Conservation (phyloP, 2,888 invertebrate genomes). For the Chalcosyrphus nemorum region DNA sequence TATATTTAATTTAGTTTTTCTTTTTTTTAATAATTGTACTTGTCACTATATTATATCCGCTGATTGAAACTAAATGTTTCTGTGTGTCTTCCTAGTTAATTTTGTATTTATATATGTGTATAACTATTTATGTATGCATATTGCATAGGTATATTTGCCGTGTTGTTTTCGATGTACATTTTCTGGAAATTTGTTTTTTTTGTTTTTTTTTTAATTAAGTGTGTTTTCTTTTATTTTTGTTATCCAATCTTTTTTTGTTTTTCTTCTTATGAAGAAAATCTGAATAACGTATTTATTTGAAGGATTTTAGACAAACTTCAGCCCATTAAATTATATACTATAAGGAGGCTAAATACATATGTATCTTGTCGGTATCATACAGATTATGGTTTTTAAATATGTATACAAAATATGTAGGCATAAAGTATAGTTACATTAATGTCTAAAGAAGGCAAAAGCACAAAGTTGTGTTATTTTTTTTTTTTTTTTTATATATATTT, state of each 20-base stretch:
- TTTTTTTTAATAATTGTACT: background rate
- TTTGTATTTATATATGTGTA: background rate
- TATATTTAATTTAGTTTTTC: background rate
- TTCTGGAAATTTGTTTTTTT: background rate
- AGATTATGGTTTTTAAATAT: too few relatives aligned
- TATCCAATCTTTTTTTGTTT: too few relatives aligned
- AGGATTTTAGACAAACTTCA: background rate
- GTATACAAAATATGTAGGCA: too few relatives aligned
- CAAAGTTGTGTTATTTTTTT: too few relatives aligned
- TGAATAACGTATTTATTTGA: background rate
- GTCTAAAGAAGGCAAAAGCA: too few relatives aligned
- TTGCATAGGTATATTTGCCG: background rate
- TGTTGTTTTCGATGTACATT: slow-evolving; percentile 40
- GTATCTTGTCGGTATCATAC: too few relatives aligned
- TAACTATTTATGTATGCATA: slow-evolving; percentile 5
- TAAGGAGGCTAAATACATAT: too few relatives aligned
- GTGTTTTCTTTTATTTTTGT: background rate
- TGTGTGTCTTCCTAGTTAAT: background rate
- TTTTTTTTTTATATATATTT: too few relatives aligned
- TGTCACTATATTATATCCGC: background rate
- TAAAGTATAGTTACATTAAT: too few relatives aligned
- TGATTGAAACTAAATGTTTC: background rate
- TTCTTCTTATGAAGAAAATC: background rate
- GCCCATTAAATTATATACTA: background rate
- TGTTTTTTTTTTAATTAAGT: background rate